Base-by-base conservation (phyloP, 2,113 vertebrate genomes). In the Eupsittula cactorum region DNA sequence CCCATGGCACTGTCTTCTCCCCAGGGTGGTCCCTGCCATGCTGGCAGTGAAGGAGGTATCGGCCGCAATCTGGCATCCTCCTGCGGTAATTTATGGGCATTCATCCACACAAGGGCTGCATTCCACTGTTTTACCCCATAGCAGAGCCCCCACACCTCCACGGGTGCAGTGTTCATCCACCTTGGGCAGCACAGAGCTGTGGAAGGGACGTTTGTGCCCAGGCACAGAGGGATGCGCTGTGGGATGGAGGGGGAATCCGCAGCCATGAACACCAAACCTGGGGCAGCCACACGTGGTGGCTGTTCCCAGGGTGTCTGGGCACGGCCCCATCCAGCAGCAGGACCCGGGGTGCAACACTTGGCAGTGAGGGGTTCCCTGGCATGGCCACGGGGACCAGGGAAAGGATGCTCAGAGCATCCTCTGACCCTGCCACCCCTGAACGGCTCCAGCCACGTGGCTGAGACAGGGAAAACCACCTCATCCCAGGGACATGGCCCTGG, bases 141-240 rank as follows among this genome's bases (percentile, higher is more conserved):
- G 6, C 16, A 47, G 17, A n/a, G 24, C n/a, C 44, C 7, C 3
- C 50, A 5, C 41, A 23, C 10, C 33, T 79, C 23, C 11, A 5
- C 4, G 18, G 60, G 24, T 14, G 47, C 13, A 33, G 55, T 0
- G 2, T 16, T 80, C 57, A 50, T 11, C 28, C 17, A 39, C 50
- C 28, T 31, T 70, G 27, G 46, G 27, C 33, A n/a, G 0, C 0
- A n/a, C 39, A 62, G 39, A 64, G 47, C 23, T 33, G n/a, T 5
- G 44, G 11, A 41, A 77, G 83, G n/a, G n/a, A 59, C 2, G 17
- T 73, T 35, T 5, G 4, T 29, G 37, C 50, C 55, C 64, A 21
- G 57, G 17, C 0, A 0, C 52, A 37, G 23, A 0, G 2, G 37
- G 39, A 64, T 39, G 25, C 7, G 5, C 52, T 23, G 82, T 12